Conservation (phyloP, 2,888 invertebrate genomes). For the Uloborus plumipes region DNA sequence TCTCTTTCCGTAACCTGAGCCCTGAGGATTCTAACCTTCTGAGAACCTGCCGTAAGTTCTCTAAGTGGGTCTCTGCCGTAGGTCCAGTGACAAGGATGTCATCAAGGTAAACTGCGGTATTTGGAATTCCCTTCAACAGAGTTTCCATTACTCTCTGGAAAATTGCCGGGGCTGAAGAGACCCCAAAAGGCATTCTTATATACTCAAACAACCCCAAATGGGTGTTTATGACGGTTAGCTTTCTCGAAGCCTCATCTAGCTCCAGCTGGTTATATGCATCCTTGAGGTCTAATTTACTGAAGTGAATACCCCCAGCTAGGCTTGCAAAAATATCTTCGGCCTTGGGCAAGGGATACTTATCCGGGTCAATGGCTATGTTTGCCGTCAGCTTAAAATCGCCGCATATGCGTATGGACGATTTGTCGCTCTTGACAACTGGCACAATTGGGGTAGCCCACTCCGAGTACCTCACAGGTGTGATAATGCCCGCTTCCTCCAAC, state of each 20-base stretch:
- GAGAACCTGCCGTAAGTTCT: background rate
- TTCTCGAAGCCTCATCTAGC: too few relatives aligned
- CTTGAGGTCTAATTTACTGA: too few relatives aligned
- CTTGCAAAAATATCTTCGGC: background rate
- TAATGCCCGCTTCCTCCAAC: background rate
- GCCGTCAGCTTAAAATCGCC: conserved; percentile 18
- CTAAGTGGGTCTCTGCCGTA: background rate
- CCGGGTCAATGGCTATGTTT: background rate
- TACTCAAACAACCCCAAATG: background rate
- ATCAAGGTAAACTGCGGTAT: conserved; percentile 6
- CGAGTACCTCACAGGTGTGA: background rate
- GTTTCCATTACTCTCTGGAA: conserved; percentile 24
- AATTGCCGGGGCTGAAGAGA: conserved; percentile 30
- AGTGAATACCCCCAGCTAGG: background rate
- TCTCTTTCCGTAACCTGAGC: conserved; percentile 30
- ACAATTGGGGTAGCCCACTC: conserved; percentile 1
- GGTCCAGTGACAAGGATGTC: conserved; percentile 4
- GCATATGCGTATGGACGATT: conserved; percentile 1
- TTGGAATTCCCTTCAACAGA: background rate
- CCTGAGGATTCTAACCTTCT: background rate
- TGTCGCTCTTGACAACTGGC: conserved; percentile 13
- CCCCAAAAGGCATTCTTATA: conserved; percentile 7
- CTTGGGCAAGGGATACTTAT: background rate
- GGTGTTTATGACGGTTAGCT: background rate
- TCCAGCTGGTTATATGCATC: background rate